Percentiles rank a stretch among this genome's conserved stretches.
Conservation (phyloP, 1,140 invertebrate genomes). For the Dendrolimus kikuchii region DNA sequence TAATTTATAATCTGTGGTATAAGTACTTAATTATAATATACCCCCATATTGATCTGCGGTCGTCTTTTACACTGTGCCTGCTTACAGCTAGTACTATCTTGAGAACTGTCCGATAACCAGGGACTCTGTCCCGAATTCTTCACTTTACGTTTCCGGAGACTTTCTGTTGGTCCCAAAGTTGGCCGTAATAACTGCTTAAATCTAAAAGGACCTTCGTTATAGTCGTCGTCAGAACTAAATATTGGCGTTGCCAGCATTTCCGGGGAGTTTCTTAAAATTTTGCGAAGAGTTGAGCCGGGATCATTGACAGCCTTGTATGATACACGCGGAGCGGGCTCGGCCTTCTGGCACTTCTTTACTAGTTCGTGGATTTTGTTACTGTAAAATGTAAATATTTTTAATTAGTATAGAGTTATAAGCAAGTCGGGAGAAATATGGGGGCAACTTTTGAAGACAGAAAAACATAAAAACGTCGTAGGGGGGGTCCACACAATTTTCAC, state of each 20-base stretch:
- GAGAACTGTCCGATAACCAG: constrained; percentile 63
- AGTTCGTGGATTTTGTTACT: constrained; percentile 69
- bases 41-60: constrained; percentile 62
- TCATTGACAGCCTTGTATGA: constrained; percentile 53
- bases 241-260: constrained; percentile 62
- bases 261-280: constrained; percentile 68
- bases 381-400: constrained; percentile 25
- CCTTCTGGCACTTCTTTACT: constrained; percentile 54
- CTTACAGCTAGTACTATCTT: constrained; percentile 53
- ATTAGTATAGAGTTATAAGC: background rate
- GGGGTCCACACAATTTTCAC: too few relatives aligned
- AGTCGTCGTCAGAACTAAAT: constrained; percentile 67
- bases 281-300: constrained; percentile 61
- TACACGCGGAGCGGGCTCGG: constrained; percentile 34
- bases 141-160: constrained; percentile 79
- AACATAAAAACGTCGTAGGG: too few relatives aligned
- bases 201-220: constrained; percentile 78
- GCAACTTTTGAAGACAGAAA: too few relatives aligned
- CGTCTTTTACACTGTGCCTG: constrained; percentile 46
- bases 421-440: background rate
- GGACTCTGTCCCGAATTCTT: constrained; percentile 49
- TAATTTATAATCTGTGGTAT: too few relatives aligned
- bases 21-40: constrained; percentile 51
- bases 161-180: constrained; percentile 80
- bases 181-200: constrained; percentile 80